phyloP scores from a whole-genome alignment of 1,140 invertebrate species.

The Drusus annulatus region DNA sequence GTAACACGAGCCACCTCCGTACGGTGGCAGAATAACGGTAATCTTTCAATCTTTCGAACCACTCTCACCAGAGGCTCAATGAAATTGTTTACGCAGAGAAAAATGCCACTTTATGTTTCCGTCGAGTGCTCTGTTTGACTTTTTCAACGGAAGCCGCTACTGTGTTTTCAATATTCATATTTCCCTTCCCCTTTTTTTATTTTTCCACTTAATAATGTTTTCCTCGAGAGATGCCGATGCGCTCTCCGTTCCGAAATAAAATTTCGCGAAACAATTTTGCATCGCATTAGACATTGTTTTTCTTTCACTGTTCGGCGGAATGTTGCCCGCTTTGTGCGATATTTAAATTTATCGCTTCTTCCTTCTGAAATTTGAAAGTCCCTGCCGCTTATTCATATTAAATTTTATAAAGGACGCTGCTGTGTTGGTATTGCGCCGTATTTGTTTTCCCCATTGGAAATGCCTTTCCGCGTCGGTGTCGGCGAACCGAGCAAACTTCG shows the following conservation, averaged over 20 bases:
- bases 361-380: conserved; percentile 10
- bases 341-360: conserved; percentile 31
- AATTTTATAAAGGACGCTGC: conserved; percentile 8
- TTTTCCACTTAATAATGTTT: conserved; percentile 1
- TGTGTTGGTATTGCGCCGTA: neutral
- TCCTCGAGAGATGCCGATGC: neutral
- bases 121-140: too few species aligned
- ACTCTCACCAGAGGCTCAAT: too few species aligned
- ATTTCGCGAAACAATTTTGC: conserved; percentile 22
- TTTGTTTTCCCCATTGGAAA: conserved; percentile 8
- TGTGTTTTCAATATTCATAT: too few species aligned
- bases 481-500: neutral
- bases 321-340: neutral
- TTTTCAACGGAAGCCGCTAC: too few species aligned
- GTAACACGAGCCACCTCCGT: too few species aligned
- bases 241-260: neutral
- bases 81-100: too few species aligned
- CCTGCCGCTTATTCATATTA: conserved; percentile 26
- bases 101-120: too few species aligned
- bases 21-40: too few species aligned
- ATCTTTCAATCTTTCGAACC: too few species aligned
- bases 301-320: conserved; percentile 13
- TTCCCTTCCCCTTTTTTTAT: neutral
- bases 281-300: conserved; percentile 15
- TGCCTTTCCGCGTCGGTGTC: neutral